Conservation (phyloP, 1,140 invertebrate species). For the Tetramorium parvispinum region DNA sequence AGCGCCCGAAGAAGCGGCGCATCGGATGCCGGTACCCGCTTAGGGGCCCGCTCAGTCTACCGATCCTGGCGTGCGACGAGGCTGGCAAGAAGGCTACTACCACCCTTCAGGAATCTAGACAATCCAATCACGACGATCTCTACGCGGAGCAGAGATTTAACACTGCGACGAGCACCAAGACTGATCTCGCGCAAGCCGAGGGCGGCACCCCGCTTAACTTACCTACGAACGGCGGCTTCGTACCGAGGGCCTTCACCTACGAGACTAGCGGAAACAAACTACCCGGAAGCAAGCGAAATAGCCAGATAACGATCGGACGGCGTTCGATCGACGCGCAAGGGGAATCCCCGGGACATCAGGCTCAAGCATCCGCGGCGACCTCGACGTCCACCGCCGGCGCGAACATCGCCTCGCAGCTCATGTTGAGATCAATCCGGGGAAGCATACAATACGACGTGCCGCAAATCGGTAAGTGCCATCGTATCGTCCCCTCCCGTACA, state of each 20-base stretch:
- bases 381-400: constrained; percentile 67
- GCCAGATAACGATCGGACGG: constrained; percentile 51
- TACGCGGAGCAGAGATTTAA: constrained; percentile 64
- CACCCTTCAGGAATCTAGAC: constrained; percentile 62
- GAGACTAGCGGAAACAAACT: constrained; percentile 55
- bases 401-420: constrained; percentile 87
- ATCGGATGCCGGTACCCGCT: constrained; percentile 61
- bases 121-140: constrained; percentile 65
- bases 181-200: constrained; percentile 58
- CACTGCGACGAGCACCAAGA: constrained; percentile 65
- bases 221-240: constrained; percentile 56
- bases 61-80: constrained; percentile 66
- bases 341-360: constrained; percentile 58
- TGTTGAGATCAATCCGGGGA: constrained; percentile 88
- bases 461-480: constrained; percentile 88
- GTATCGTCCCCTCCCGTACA: too few relatives aligned
- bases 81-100: constrained; percentile 45
- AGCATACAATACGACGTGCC: constrained; percentile 90
- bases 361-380: constrained; percentile 57
- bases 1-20: constrained; percentile 61
- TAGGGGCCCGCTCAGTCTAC: constrained; percentile 66
- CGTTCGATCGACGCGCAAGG: constrained; percentile 52
- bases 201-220: constrained; percentile 51
- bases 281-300: constrained; percentile 65
- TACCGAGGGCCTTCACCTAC: constrained; percentile 40